phyloP scores from a whole-genome alignment of 2,113 vertebrate genomes.

The Pantherophis guttatus region DNA sequence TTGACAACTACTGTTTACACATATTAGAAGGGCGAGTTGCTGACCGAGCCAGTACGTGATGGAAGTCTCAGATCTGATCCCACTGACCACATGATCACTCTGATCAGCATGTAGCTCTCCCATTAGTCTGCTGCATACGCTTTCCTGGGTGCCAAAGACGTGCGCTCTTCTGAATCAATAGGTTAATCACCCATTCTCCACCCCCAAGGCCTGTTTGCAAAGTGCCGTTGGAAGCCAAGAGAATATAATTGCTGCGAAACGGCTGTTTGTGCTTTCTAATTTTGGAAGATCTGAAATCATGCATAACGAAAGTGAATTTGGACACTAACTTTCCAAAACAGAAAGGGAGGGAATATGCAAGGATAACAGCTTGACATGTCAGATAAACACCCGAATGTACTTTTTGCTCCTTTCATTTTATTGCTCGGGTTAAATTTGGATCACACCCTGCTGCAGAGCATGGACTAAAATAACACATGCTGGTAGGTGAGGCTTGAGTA shows the following conservation, averaged over 20 bases:
- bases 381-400: neutral
- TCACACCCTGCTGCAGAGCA: neutral
- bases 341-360: neutral
- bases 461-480: neutral
- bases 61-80: neutral
- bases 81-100: neutral
- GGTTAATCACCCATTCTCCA: neutral
- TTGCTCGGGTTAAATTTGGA: neutral
- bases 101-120: neutral
- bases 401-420: neutral
- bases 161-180: neutral
- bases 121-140: neutral
- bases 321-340: neutral
- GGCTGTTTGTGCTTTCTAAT: neutral
- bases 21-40: neutral
- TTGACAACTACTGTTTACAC: neutral
- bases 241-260: neutral
- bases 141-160: neutral
- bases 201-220: neutral
- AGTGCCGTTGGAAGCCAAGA: neutral
- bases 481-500: neutral
- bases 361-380: neutral
- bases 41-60: slow-evolving; percentile 3
- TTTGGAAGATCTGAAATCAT: neutral
- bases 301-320: neutral